Base-by-base conservation (phyloP, 2,888 invertebrate species). In the Sabellastarte sp. region DNA sequence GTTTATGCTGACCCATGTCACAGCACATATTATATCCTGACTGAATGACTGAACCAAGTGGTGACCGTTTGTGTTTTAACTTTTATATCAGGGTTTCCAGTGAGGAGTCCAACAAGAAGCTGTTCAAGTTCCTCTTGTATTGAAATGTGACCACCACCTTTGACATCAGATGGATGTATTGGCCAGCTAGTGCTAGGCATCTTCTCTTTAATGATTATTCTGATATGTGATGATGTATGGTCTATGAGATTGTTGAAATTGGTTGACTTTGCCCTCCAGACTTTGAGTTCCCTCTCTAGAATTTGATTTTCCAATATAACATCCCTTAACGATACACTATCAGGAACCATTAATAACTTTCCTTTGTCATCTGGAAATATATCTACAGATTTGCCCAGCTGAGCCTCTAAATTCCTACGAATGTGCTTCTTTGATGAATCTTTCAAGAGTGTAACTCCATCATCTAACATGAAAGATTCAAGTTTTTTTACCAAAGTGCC, bases 381-480 rank as follows among this genome's bases (percentile, higher is more conserved):
- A 26, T 52, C 29, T 4, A 60, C 5, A 28, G 31, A 5, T 3
- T 28, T 29, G 4, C 29, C 32, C 50, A 60, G 52, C 52, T 60
- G 51, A 26, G 20, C 3, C 32, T 64, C 59, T 29, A 61, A 28
- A 30, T 57, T 64, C 28, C 64, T 28, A 24, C 52, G 57, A 20
- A 64, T 61, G 32, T 64, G 57, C 32, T 56, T 62, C 64, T 64
- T 64, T n/a, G 57, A 57, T 30, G 50, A 51, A 29, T 41, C 51
- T 31, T 55, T 63, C 51, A 61, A 50, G 52, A 5, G 20, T 4
- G 3, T 29, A n/a, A 15, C n/a, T 15, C 31, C 29, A 15, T 4
- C 5, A 5, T 5, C 30, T 28, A 5, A 3, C 52, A 60, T 51
- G 26, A 29, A 52, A 4, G 3, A 29, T n/a, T 31, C 51, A n/a